phyloP scores from a whole-genome alignment of 2,888 invertebrate genomes.

The Nesidiocoris tenuis region DNA sequence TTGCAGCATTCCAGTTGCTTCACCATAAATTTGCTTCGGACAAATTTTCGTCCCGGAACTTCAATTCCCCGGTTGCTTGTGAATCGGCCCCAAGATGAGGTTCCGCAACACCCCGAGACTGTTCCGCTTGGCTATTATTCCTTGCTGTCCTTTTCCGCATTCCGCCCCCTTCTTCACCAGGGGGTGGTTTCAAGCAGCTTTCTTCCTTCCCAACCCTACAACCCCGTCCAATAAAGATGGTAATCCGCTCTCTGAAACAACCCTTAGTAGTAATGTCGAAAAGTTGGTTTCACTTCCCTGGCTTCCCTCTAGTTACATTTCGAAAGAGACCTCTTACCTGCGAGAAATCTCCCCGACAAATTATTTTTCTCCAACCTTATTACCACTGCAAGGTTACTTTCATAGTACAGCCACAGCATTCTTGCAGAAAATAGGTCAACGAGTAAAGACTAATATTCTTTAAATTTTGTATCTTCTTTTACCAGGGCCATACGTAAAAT shows the following conservation, averaged over 20 bases:
- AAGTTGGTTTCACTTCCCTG: conserved; percentile 23
- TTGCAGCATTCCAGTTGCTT: too few relatives aligned
- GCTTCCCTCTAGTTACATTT: conserved; percentile 18
- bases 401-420: too few relatives aligned
- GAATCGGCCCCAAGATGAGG: not conserved
- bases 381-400: not conserved
- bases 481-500: too few relatives aligned
- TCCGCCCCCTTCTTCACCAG: not conserved
- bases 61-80: too few relatives aligned
- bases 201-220: too few relatives aligned
- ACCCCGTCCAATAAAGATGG: conserved; percentile 32
- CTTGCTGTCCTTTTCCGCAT: not conserved
- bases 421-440: too few relatives aligned
- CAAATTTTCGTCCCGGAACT: too few relatives aligned
- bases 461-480: too few relatives aligned
- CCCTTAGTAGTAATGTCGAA: conserved; percentile 28
- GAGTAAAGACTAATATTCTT: too few relatives aligned
- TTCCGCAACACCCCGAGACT: conserved; percentile 12
- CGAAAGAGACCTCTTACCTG: conserved; percentile 15
- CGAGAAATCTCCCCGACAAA: not conserved
- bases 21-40: too few relatives aligned
- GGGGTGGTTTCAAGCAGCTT: conserved; percentile 8
- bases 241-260: conserved; percentile 35
- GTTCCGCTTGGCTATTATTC: not conserved
- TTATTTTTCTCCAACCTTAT: conserved; percentile 1